Conservation (phyloP, 2,113 vertebrate species). For the Spilogale gracilis region DNA sequence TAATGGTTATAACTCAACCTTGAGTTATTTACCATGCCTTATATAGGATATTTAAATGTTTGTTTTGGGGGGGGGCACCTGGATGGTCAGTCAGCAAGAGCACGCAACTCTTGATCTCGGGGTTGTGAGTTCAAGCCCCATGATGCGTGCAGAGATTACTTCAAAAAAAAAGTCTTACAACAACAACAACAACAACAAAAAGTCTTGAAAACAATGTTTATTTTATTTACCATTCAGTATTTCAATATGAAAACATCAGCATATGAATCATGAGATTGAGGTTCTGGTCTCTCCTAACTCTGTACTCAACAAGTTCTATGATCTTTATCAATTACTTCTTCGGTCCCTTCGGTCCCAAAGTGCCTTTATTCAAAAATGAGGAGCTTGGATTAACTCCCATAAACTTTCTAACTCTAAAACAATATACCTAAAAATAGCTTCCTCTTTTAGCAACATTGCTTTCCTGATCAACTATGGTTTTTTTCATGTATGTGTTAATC, state of each 20-base stretch:
- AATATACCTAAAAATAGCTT: not conserved
- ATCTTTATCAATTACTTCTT: slow-evolving; percentile 9
- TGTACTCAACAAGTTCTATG: not conserved
- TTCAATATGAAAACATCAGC: not conserved
- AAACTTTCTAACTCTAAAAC: not conserved
- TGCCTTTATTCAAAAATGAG: slow-evolving; percentile 1
- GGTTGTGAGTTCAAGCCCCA: not conserved
- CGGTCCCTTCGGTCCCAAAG: not conserved
- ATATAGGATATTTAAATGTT: not conserved
- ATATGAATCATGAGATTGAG: not conserved
- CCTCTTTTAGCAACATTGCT: not conserved
- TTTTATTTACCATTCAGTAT: not conserved
- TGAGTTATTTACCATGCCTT: not conserved
- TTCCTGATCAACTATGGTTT: not conserved
- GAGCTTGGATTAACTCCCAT: not conserved
- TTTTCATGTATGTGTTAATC: not conserved
- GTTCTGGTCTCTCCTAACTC: not conserved
- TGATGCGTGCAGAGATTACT: not conserved
- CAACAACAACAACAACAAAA: not conserved
- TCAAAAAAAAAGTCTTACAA: not conserved
- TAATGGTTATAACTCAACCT: not conserved
- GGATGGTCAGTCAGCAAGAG: not conserved
- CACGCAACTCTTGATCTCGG: not conserved
- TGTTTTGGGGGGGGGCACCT: not conserved
- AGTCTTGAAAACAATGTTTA: not conserved